Percentiles rank a stretch among this genome's conserved stretches.
These are phyloP conservation scores for Pecten maximus DNA, from an alignment of 2,888 invertebrate species.

Conservation along the genomic window DNA sequence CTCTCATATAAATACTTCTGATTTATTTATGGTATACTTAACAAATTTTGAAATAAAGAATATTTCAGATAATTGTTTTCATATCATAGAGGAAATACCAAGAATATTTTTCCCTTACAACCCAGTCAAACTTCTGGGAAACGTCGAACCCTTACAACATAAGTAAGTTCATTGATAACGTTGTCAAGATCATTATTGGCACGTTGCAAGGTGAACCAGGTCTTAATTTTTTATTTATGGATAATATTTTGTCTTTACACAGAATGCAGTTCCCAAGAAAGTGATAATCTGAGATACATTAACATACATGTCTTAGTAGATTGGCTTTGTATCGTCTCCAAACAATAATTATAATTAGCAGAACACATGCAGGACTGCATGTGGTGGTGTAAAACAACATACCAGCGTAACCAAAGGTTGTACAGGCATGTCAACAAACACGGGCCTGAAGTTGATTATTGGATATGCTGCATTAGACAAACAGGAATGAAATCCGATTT, in stretches of 20 bases:
- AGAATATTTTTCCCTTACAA: background rate
- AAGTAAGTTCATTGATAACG: background rate
- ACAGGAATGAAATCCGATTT: background rate
- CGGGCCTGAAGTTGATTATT: background rate
- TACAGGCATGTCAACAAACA: background rate
- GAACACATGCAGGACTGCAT: background rate
- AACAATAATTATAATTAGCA: background rate
- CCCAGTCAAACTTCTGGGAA: background rate
- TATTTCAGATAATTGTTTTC: too few relatives aligned
- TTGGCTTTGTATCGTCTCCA: background rate
- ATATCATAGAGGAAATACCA: too few relatives aligned
- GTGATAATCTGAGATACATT: background rate
- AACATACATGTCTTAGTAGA: constrained; percentile 1
- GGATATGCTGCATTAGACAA: background rate
- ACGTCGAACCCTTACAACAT: background rate
- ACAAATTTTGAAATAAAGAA: too few relatives aligned
- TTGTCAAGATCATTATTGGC: background rate
- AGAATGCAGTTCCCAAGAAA: background rate
- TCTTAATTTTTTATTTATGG: background rate
- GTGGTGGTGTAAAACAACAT: background rate
- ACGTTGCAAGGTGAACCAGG: background rate
- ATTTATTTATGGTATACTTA: too few relatives aligned
- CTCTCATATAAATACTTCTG: too few relatives aligned
- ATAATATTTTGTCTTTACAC: background rate
- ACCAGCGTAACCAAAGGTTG: background rate